Evolutionary conservation across 2,888 invertebrate species (phyloP), one percentile per base, ranked within the genome.

Genomic region (Pseudeuparius sepicola): DNA sequence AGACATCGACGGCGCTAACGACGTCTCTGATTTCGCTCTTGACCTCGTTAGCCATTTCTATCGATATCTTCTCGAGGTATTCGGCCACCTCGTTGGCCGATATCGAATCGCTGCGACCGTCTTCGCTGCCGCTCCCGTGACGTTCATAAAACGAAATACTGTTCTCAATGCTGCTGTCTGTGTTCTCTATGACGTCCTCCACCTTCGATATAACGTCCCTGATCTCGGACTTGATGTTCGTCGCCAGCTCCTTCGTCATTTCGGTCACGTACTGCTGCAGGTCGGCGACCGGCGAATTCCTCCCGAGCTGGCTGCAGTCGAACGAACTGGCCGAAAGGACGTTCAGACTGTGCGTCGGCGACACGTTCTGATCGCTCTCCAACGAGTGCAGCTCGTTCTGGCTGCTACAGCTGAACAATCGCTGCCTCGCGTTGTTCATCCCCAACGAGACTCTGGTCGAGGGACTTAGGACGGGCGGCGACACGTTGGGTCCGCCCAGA

Each of bases 211-310:
- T 84, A 1, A 85, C 83, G 58, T 78, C 83, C 4, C 84, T 68
- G 24, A 85, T 78, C 65, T 84, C 84, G 2, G 83, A 83, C 55
- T 83, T 84, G 12, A 85, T 79, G 61, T 84, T 83, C 6, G 79
- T 82, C 2, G 83, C 83, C 41, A 84, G 64, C 61, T 83, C 82
- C 60, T 73, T 77, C 3, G 83, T 82, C 59, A 81, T 75, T 60
- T 81, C 82, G 49, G 79, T 78, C 2, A 83, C 76, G 50, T 83
- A 83, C 1, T 79, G 80, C 47, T 79, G 74, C 15, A 82, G 59
- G 50, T 81, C 79, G 44, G 78, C 78, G 35, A 50, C 57, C 5
- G 74, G 58, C 1, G 73, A 73, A 2, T 66, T 60, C 15, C 73
- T 59, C 5, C 73, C 73, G 13, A 36, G 39, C 53, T 70, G 68